phyloP scores from a whole-genome alignment of 2,888 invertebrate genomes.

The Clostera curtula region DNA sequence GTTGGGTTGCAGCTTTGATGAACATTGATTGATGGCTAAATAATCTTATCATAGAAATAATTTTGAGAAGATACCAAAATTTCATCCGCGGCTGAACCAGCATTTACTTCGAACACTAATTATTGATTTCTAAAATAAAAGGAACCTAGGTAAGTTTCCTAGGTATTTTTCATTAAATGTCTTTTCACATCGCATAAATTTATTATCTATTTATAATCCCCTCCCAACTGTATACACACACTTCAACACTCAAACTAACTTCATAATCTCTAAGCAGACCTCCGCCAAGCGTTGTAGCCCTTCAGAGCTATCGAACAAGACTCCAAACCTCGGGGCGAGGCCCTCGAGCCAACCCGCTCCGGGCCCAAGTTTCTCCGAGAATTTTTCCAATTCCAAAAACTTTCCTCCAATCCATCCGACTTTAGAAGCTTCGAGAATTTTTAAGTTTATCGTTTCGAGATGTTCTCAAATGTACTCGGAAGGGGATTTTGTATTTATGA shows the following conservation, averaged over 20 bases:
- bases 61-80: too few species aligned
- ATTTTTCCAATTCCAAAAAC: conserved; percentile 19
- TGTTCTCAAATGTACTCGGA: conserved; percentile 6
- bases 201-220: not conserved
- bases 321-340: conserved; percentile 12
- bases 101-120: too few species aligned
- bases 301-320: conserved; percentile 7
- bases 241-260: not conserved
- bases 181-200: too few species aligned
- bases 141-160: too few species aligned
- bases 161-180: too few species aligned
- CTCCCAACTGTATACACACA: not conserved
- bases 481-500: conserved; percentile 8
- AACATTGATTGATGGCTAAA: too few species aligned
- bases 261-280: too few species aligned
- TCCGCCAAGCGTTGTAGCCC: too few species aligned
- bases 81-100: too few species aligned
- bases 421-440: conserved; percentile 13
- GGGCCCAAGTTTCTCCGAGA: conserved; percentile 11
- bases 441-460: conserved; percentile 13
- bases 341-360: conserved; percentile 12
- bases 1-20: too few species aligned
- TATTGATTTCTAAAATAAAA: too few species aligned
- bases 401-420: conserved; percentile 5
- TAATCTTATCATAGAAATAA: too few species aligned